Conservation (phyloP, 2,113 vertebrate species). For the Eretmochelys imbricata region DNA sequence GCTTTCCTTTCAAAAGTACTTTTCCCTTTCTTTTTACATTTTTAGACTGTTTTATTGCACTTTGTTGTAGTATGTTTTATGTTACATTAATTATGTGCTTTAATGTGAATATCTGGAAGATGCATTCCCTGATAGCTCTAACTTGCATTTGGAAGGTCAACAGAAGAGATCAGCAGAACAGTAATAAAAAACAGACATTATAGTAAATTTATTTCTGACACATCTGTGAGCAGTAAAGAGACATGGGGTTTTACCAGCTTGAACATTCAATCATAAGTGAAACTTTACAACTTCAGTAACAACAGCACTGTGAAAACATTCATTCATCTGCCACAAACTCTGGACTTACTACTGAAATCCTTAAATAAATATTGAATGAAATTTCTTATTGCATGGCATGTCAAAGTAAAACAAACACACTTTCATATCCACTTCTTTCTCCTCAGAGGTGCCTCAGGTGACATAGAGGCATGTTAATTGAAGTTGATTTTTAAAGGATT, state of each 20-base stretch:
- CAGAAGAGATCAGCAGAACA: conserved; percentile 54
- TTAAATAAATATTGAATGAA: conserved; percentile 76
- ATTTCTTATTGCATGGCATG: conserved; percentile 73
- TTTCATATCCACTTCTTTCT: conserved; percentile 63
- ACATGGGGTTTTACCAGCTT: conserved; percentile 63
- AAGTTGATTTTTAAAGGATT: conserved; percentile 63
- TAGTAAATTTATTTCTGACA: conserved; percentile 70
- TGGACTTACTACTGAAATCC: conserved; percentile 73
- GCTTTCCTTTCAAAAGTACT: conserved; percentile 49
- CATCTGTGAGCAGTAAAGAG: conserved; percentile 75
- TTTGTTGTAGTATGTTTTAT: conserved; percentile 68
- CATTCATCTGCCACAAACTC: conserved; percentile 71
- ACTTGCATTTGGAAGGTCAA: conserved; percentile 66
- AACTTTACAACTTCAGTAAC: conserved; percentile 73
- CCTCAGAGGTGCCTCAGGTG: conserved; percentile 62
- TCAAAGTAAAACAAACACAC: conserved; percentile 74
- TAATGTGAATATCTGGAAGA: conserved; percentile 71
- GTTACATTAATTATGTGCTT: conserved; percentile 60
- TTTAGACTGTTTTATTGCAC: conserved; percentile 12
- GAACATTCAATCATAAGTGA: conserved; percentile 64
- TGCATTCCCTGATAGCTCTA: conserved; percentile 51
- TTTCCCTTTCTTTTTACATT: background rate
- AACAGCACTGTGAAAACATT: conserved; percentile 72
- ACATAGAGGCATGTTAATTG: conserved; percentile 27
- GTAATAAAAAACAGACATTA: conserved; percentile 69